These are phyloP conservation scores for Gymnocypris eckloni DNA, from an alignment of 2,797 vertebrate genomes.

Conservation along the genomic window DNA sequence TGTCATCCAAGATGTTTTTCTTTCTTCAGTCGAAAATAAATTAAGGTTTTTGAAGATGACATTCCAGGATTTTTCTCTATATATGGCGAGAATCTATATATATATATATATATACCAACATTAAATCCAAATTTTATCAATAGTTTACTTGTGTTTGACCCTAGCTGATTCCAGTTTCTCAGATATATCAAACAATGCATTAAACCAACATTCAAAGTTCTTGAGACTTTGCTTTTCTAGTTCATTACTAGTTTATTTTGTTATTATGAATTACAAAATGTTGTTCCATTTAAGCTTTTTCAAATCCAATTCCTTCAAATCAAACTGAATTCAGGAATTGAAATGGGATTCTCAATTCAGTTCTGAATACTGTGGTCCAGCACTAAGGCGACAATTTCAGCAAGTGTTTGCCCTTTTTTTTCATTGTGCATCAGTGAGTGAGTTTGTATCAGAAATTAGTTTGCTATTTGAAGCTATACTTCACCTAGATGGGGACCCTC, in stretches of 20 bases:
- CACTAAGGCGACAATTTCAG: neutral
- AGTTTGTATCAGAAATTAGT: neutral
- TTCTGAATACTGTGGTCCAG: neutral
- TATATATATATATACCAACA: no score
- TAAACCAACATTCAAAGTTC: neutral
- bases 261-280: neutral
- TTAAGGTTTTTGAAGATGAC: no score
- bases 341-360: neutral
- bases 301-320: neutral
- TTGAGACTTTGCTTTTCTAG: neutral
- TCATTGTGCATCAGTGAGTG: neutral
- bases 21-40: no score
- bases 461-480: conserved; percentile 26
- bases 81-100: no score
- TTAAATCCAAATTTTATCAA: no score
- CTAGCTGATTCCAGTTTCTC: no score
- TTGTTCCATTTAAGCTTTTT: neutral
- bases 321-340: neutral
- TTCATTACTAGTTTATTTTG: neutral
- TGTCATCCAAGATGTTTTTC: no score
- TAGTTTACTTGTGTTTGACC: no score
- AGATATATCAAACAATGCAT: neutral
- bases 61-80: no score
- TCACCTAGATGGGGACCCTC: conserved; percentile 17
- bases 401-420: neutral